Percentiles rank a stretch among this genome's conserved stretches.
These are phyloP conservation scores for Polypterus bichir DNA, from an alignment of 2,113 vertebrate genomes.

Conservation along the genomic window DNA sequence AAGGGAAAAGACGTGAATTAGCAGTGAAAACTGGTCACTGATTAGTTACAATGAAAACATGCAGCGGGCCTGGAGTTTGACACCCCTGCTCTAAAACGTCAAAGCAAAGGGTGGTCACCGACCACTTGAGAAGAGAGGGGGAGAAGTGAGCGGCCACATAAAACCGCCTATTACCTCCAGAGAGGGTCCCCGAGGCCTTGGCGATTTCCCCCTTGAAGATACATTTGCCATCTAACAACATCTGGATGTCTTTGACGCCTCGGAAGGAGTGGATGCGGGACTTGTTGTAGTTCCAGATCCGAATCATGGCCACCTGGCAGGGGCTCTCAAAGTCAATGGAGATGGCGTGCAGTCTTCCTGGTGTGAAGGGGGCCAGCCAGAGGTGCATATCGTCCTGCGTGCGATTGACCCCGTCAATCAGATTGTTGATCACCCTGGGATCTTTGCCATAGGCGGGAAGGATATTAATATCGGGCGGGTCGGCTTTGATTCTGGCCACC, in stretches of 20 bases:
- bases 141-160: no score
- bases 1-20: no score
- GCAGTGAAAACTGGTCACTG: no score
- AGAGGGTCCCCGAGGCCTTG: slow-evolving; percentile 82
- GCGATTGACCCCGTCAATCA: slow-evolving; percentile 74
- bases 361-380: slow-evolving; percentile 87
- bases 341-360: slow-evolving; percentile 62
- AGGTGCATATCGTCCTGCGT: slow-evolving; percentile 97
- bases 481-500: slow-evolving; percentile 55
- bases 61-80: no score
- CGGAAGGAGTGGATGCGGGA: slow-evolving; percentile 92
- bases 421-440: slow-evolving; percentile 68
- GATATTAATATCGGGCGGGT: slow-evolving; percentile 85
- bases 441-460: slow-evolving; percentile 77
- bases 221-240: slow-evolving; percentile 64
- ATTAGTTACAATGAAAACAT: no score
- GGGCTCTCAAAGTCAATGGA: slow-evolving; percentile 61
- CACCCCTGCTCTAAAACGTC: no score
- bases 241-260: slow-evolving; percentile 75
- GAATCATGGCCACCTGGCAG: slow-evolving; percentile 81
- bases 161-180: slow-evolving; percentile 60
- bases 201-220: slow-evolving; percentile 93
- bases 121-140: no score
- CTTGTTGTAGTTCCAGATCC: slow-evolving; percentile 98
- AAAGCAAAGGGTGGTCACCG: no score